phyloP scores from a whole-genome alignment of 2,113 vertebrate genomes.

The Chrysochloris asiatica region DNA sequence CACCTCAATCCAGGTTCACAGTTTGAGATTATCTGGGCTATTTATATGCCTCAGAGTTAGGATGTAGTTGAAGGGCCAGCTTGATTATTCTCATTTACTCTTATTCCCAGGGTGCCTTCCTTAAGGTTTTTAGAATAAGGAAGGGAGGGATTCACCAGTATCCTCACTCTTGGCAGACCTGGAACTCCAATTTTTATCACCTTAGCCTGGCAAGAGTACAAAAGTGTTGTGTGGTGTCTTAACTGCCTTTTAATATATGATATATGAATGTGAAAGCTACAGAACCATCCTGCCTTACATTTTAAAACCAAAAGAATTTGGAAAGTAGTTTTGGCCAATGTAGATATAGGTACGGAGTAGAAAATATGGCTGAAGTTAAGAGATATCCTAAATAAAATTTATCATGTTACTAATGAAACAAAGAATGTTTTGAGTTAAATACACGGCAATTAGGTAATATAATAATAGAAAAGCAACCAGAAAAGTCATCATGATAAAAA shows the following conservation, averaged over 20 bases:
- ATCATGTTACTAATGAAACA: not conserved
- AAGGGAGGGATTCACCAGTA: not conserved
- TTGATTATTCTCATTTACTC: slow-evolving; percentile 15
- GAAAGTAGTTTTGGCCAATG: not conserved
- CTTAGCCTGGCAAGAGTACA: not conserved
- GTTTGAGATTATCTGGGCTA: not conserved
- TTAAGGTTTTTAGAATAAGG: not conserved
- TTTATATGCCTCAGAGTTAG: not conserved
- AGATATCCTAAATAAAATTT: slow-evolving; percentile 9
- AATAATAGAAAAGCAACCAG: not conserved
- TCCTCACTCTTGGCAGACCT: not conserved
- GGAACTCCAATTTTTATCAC: not conserved
- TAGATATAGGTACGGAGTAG: not conserved
- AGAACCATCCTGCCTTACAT: slow-evolving; percentile 20
- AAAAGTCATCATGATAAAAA: not conserved
- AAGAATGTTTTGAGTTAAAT: slow-evolving; percentile 6
- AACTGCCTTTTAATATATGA: not conserved
- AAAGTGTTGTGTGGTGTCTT: not conserved
- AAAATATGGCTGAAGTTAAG: not conserved
- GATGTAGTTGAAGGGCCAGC: not conserved
- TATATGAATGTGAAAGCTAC: slow-evolving; percentile 7
- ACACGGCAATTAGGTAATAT: not conserved
- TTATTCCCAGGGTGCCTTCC: not conserved
- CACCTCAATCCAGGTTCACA: not conserved
- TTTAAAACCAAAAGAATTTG: slow-evolving; percentile 25